A percentile compares a stretch with the other conserved stretches of the same genome.
Conservation (phyloP, 2,888 invertebrate species). For the Syrista parreyssii region DNA sequence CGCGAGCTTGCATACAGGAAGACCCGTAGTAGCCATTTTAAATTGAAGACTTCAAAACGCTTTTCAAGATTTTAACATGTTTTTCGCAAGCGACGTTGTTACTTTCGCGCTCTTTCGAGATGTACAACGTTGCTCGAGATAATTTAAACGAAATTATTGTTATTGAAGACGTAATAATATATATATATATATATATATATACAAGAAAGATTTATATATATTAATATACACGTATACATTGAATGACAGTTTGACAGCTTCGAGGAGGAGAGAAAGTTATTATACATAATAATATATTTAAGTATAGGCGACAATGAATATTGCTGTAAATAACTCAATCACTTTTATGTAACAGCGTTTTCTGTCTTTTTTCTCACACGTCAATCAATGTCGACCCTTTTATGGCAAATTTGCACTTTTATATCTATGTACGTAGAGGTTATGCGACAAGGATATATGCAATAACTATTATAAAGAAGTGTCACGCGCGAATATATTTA, state of each 20-base stretch:
- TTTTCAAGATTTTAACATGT: not conserved
- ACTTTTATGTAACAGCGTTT: slow-evolving; percentile 17
- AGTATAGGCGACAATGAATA: not conserved
- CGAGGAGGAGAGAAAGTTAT: not conserved
- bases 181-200: slow-evolving; percentile 22
- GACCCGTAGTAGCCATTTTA: not conserved
- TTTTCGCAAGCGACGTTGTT: not conserved
- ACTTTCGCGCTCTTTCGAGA: not conserved
- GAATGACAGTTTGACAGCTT: too few relatives aligned
- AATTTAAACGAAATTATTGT: not conserved
- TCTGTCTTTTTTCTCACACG: slow-evolving; percentile 1
- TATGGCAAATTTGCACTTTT: slow-evolving; percentile 32
- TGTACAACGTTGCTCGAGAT: not conserved
- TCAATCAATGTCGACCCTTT: slow-evolving; percentile 5
- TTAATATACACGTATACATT: slow-evolving; percentile 14
- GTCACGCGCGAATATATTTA: not conserved
- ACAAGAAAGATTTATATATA: slow-evolving; percentile 13
- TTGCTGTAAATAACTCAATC: slow-evolving; percentile 33
- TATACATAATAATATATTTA: not conserved
- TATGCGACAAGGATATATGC: not conserved
- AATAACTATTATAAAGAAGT: not conserved
- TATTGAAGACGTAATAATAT: slow-evolving; percentile 26
- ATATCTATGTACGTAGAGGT: slow-evolving; percentile 10
- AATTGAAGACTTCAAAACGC: not conserved
- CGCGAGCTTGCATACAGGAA: not conserved